Base-by-base conservation (phyloP, 2,888 invertebrate genomes). In the Megastigmus dorsalis region DNA sequence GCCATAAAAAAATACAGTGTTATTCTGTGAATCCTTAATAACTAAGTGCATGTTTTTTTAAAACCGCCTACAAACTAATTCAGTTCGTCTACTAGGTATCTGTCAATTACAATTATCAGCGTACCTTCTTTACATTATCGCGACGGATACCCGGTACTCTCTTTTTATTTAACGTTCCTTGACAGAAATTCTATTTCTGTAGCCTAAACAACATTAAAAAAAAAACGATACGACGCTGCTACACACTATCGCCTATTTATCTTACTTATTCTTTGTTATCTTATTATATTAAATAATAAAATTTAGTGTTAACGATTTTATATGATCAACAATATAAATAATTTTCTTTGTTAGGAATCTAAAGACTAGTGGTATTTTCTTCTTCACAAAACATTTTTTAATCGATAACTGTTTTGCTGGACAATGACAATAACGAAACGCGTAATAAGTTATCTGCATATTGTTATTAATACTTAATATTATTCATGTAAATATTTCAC, bases 1-100 rank as follows among this genome's bases (percentile, higher is more conserved):
- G 65, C 30, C 45, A 55, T 73, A 67, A 23, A 74, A 74, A 73
- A 74, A 62, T 68, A 74, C 59, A 45, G 18, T 67, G 18, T 60
- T 67, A 67, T 59, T 52, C 23, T 28, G 48, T 28, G 23, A 59
- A 36, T 15, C 15, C 18, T 41, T 57, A 38, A 41, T 57, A 54
- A 6, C 23, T 71, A 33, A 55, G 28, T 48, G 36, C 28, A 43
- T n/a, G 20, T 57, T 57, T n/a, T n/a, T n/a, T 33, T 7, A 48
- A 15, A 57, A 52, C 57, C 67, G 45, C 45, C 57, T 57, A 20
- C 6, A 23, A 57, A 57, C 23, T 23, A 41, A 41, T 36, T 28
- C 30, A 5, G 1, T 38, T 55, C 38, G n/a, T 15, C 18, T 52
- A 15, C 15, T 20, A 7, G 7, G 7, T 23, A 13, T 9, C 23